A percentile compares a stretch with the other conserved stretches of the same genome.
phyloP scores from a whole-genome alignment of 23 tunicate species.

The Corella eumyota region DNA sequence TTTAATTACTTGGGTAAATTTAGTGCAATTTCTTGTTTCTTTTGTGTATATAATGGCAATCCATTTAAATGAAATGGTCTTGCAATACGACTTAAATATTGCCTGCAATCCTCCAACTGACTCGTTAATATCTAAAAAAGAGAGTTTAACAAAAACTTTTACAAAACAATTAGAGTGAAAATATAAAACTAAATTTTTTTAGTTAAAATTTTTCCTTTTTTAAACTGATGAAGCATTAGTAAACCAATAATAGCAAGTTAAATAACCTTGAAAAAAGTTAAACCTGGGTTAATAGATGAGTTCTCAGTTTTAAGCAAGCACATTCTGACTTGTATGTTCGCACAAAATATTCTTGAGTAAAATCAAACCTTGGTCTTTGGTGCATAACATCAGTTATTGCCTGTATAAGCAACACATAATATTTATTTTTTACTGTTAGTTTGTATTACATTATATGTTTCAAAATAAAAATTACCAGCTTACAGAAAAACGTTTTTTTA shows the following conservation, averaged over 20 bases:
- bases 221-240: no score
- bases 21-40: constrained; percentile 48
- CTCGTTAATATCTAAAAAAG: constrained; percentile 36
- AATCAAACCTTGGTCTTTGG: constrained; percentile 75
- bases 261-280: not conserved
- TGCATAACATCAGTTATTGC: constrained; percentile 50
- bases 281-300: constrained; percentile 44
- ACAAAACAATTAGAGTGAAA: no score
- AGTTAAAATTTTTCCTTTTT: not conserved
- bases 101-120: constrained; percentile 54
- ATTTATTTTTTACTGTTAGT: no score
- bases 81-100: constrained; percentile 17
- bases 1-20: constrained; percentile 41
- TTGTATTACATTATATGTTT: no score
- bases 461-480: not conserved
- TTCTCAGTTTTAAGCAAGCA: constrained; percentile 55
- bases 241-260: no score
- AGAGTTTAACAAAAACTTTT: not conserved
- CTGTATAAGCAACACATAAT: no score
- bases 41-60: constrained; percentile 35
- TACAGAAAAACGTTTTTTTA: not conserved
- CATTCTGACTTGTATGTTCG: constrained; percentile 54
- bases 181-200: not conserved
- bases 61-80: constrained; percentile 28
- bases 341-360: constrained; percentile 65